These are phyloP conservation scores for Xestoiulus laeticollis DNA, from an alignment of 2,888 invertebrate genomes.

Conservation along the genomic window DNA sequence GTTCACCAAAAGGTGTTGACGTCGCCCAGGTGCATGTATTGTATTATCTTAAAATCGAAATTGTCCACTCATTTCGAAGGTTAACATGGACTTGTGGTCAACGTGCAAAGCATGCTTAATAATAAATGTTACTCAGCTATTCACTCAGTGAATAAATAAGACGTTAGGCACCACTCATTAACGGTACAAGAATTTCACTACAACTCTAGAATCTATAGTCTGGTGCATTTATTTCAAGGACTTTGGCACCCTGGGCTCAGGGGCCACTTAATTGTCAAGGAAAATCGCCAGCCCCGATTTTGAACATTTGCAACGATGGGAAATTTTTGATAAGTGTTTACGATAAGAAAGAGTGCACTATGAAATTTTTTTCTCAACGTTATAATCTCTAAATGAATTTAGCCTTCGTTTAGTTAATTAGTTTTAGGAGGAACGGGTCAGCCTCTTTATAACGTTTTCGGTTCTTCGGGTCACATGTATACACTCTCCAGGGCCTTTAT, in stretches of 20 bases:
- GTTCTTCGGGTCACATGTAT: not conserved
- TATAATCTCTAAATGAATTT: not conserved
- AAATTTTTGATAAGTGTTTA: not conserved
- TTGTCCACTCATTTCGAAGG: not conserved
- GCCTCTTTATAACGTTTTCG: not conserved
- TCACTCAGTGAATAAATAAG: not conserved
- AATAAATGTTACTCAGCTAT: not conserved
- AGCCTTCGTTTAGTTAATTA: not conserved
- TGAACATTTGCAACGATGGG: not conserved
- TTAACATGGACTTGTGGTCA: not conserved
- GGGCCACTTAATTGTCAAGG: slow-evolving; percentile 22
- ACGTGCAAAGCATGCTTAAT: not conserved
- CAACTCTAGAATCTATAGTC: not conserved
- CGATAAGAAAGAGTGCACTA: too few relatives aligned
- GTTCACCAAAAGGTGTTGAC: too few relatives aligned
- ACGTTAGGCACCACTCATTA: not conserved
- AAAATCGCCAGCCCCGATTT: slow-evolving; percentile 5
- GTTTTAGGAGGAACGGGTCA: not conserved
- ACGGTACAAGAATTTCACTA: not conserved
- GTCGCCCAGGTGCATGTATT: too few relatives aligned
- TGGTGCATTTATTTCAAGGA: not conserved
- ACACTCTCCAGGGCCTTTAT: not conserved
- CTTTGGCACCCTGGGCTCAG: not conserved
- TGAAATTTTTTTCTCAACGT: not conserved
- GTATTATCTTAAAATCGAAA: too few relatives aligned